Conservation (phyloP, 2,797 vertebrate genomes). For the Squalus acanthias region DNA sequence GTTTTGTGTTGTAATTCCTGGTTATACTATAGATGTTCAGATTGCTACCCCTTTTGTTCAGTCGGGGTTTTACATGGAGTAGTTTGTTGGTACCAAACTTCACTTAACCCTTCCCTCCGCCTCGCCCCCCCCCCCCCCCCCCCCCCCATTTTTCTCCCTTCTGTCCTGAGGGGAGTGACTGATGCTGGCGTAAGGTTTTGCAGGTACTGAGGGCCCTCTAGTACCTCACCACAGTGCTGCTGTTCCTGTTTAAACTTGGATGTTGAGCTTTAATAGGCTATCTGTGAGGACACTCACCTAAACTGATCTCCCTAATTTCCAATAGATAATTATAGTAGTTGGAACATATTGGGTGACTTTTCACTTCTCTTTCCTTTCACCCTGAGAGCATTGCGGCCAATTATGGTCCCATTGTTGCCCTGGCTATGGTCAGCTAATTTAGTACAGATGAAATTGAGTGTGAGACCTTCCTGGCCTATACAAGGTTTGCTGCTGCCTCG, state of each 20-base stretch:
- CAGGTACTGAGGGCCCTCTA: too few species aligned
- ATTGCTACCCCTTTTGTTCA: background rate
- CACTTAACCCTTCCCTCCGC: background rate
- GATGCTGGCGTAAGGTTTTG: background rate
- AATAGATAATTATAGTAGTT: background rate
- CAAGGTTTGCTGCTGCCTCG: background rate
- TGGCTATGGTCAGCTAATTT: background rate
- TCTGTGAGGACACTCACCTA: background rate
- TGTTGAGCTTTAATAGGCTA: background rate
- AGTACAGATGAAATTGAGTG: background rate
- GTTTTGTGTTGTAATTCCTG: background rate
- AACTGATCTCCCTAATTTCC: too few species aligned
- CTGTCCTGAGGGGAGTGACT: background rate
- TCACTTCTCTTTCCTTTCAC: background rate
- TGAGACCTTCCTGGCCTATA: background rate
- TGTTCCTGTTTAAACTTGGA: background rate
- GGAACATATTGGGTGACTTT: background rate
- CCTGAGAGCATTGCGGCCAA: background rate
- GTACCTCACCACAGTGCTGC: too few species aligned
- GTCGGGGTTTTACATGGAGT: background rate
- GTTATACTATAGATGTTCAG: background rate
- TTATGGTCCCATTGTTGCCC: background rate
- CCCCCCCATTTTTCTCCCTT: too few species aligned
- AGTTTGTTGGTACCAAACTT: background rate
- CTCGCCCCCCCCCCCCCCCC: too few species aligned